Conservation (phyloP, 2,113 vertebrate species). For the Microcebus griseorufus region DNA sequence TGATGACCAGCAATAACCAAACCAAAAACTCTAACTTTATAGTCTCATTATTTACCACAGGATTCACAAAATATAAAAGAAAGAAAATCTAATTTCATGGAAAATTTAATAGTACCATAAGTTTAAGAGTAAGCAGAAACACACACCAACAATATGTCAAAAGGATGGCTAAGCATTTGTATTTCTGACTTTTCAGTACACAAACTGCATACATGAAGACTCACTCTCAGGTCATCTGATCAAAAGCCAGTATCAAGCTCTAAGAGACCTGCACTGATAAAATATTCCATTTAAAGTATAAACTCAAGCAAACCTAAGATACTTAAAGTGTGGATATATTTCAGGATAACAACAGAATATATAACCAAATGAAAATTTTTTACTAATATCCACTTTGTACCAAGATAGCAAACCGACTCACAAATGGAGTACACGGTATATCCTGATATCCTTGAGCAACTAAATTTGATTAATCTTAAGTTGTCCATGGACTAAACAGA, state of each 20-base stretch:
- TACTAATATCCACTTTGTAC: not conserved
- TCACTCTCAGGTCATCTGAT: not conserved
- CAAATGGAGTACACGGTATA: not conserved
- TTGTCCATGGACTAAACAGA: not conserved
- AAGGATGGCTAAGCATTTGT: not conserved
- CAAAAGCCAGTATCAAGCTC: constrained; percentile 4
- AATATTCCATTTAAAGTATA: constrained; percentile 26
- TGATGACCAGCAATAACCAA: constrained; percentile 1
- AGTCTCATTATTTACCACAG: not conserved
- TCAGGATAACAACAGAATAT: constrained; percentile 8
- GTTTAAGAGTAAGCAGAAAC: constrained; percentile 43
- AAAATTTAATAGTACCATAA: constrained; percentile 18
- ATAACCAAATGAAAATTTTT: constrained; percentile 1
- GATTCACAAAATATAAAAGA: constrained; percentile 17
- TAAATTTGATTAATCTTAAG: not conserved
- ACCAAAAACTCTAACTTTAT: not conserved
- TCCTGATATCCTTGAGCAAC: not conserved
- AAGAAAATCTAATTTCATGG: constrained; percentile 6
- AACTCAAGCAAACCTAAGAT: not conserved
- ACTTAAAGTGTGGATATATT: not conserved
- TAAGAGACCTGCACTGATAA: not conserved
- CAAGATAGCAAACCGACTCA: not conserved
- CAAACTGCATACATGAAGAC: not conserved
- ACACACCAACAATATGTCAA: not conserved
- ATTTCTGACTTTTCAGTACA: not conserved